phyloP scores from a whole-genome alignment of 2,888 invertebrate genomes.

The Netelia melanura region DNA sequence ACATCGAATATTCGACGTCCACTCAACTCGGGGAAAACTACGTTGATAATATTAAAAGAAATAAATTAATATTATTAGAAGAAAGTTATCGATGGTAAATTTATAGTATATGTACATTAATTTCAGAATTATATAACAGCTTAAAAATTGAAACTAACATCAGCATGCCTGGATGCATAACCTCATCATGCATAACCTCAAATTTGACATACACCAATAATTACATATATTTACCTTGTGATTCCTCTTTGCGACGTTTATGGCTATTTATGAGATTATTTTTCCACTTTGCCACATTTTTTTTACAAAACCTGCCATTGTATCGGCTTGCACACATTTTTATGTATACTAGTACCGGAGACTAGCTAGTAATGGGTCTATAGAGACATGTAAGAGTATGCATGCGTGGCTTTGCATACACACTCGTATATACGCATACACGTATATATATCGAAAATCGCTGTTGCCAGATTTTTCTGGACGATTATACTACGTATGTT shows the following conservation, averaged over 20 bases:
- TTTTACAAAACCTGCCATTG: constrained; percentile 11
- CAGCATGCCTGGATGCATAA: no score
- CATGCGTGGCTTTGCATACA: no score
- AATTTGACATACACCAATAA: constrained; percentile 15
- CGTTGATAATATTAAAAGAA: neutral
- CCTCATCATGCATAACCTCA: constrained; percentile 23
- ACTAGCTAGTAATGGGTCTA: no score
- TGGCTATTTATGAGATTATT: constrained; percentile 23
- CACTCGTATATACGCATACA: no score
- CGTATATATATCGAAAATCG: no score
- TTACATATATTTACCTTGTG: constrained; percentile 25
- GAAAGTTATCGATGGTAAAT: constrained; percentile 28
- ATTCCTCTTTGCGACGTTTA: constrained; percentile 16
- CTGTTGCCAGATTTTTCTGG: no score
- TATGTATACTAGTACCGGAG: no score
- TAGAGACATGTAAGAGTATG: no score
- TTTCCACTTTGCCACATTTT: constrained; percentile 41
- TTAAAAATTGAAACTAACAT: constrained; percentile 1
- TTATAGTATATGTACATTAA: constrained; percentile 33
- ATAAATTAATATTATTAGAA: neutral
- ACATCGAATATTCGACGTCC: constrained; percentile 37
- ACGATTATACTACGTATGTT: no score
- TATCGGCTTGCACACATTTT: no score
- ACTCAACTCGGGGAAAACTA: neutral
- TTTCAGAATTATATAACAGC: constrained; percentile 12